Conservation (phyloP, 1,140 invertebrate genomes). For the Sitobion miscanthi region DNA sequence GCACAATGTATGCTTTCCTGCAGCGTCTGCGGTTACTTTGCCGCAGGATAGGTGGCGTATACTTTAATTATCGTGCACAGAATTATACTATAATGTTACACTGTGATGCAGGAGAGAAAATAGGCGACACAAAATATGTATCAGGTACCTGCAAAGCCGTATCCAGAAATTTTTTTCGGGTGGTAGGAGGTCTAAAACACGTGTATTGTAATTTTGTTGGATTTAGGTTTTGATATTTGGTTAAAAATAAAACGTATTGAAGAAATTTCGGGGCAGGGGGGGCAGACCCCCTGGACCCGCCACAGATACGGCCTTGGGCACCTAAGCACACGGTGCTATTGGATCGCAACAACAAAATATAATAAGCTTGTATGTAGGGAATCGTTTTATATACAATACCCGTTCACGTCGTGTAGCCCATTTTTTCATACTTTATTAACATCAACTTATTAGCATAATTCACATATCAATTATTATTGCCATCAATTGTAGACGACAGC, state of each 20-base stretch:
- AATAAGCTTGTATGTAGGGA: neutral
- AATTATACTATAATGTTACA: no score
- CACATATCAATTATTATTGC: constrained; percentile 32
- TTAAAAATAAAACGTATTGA: no score
- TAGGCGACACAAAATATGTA: neutral
- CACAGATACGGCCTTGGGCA: no score
- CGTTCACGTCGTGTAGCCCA: constrained; percentile 10
- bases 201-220: no score
- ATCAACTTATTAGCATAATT: constrained; percentile 44
- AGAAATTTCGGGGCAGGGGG: no score
- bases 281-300: no score
- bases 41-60: neutral
- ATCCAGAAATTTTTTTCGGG: no score
- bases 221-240: no score
- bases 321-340: no score
- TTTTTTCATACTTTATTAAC: constrained; percentile 47
- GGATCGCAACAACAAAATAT: no score
- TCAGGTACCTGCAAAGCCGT: no score
- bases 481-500: neutral
- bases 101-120: neutral
- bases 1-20: neutral
- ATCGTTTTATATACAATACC: neutral
- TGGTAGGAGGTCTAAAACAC: no score
- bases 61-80: neutral
- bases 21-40: neutral